phyloP scores from a whole-genome alignment of 2,113 vertebrate species.

The Cygnus buccinator region DNA sequence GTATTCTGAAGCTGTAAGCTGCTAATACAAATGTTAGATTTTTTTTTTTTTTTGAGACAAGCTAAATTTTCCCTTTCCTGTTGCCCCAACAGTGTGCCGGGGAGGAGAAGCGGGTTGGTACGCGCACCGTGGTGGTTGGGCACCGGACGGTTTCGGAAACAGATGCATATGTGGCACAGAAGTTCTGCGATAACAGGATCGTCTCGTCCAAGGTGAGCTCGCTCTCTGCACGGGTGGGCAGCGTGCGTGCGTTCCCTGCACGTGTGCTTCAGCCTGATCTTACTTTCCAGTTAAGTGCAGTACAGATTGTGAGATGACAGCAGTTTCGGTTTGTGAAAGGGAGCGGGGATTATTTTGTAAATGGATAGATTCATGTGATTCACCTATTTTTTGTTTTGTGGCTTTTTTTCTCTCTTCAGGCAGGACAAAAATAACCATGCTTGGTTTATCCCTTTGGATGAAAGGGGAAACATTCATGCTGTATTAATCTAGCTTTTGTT shows the following conservation, averaged over 20 bases:
- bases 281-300: background rate
- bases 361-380: background rate
- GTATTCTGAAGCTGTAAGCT: background rate
- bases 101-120: conserved; percentile 92
- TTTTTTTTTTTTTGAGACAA: background rate
- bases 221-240: too few species aligned
- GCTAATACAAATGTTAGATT: rapidly evolving
- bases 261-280: too few species aligned
- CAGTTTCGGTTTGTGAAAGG: background rate
- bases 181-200: conserved; percentile 96
- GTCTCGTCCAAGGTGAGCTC: conserved; percentile 95
- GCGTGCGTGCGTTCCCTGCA: too few species aligned
- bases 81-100: conserved; percentile 82
- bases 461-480: background rate
- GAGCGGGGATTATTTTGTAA: background rate
- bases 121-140: conserved; percentile 91
- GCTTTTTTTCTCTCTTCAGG: background rate
- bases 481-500: conserved; percentile 67
- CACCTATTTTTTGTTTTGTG: rapidly evolving
- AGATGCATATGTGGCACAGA: conserved; percentile 87
- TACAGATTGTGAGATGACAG: background rate
- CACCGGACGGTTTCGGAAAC: conserved; percentile 77
- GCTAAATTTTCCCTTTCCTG: background rate
- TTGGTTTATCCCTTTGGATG: conserved; percentile 36
- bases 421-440: conserved; percentile 23